Conservation (phyloP, 2,888 invertebrate genomes). For the Dyspetes luteomarginatus region DNA sequence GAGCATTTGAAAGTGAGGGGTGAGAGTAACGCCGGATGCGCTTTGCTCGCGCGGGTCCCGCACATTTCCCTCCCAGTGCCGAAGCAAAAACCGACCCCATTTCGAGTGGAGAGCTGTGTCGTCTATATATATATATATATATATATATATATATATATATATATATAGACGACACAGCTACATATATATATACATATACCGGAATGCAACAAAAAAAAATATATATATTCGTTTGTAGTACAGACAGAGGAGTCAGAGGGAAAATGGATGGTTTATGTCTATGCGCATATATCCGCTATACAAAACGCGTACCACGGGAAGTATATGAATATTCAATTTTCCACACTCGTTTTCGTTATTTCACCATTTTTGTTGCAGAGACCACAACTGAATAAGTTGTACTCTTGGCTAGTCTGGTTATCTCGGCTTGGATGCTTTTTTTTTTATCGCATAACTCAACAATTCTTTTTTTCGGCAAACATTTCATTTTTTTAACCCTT, state of each 20-base stretch:
- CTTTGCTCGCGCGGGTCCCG: constrained; percentile 47
- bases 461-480: too few species aligned
- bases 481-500: too few species aligned
- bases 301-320: background rate
- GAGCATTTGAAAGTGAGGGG: constrained; percentile 22
- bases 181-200: background rate
- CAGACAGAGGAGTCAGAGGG: background rate
- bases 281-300: background rate
- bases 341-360: constrained; percentile 25
- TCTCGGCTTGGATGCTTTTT: too few species aligned
- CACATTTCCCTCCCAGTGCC: constrained; percentile 50
- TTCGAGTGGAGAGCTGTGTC: constrained; percentile 11
- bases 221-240: constrained; percentile 17
- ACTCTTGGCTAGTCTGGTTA: background rate
- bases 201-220: constrained; percentile 29
- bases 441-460: too few species aligned
- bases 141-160: too few species aligned
- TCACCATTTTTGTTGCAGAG: background rate
- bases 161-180: too few species aligned
- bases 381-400: background rate
- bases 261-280: constrained; percentile 31
- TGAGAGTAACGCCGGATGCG: constrained; percentile 43
- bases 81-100: constrained; percentile 55
- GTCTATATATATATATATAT: constrained; percentile 9
- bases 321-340: constrained; percentile 45